A percentile compares a stretch with the other conserved stretches of the same genome.
Evolutionary conservation across 2,888 invertebrate genomes (phyloP).

Genomic region (Noctua comes): DNA sequence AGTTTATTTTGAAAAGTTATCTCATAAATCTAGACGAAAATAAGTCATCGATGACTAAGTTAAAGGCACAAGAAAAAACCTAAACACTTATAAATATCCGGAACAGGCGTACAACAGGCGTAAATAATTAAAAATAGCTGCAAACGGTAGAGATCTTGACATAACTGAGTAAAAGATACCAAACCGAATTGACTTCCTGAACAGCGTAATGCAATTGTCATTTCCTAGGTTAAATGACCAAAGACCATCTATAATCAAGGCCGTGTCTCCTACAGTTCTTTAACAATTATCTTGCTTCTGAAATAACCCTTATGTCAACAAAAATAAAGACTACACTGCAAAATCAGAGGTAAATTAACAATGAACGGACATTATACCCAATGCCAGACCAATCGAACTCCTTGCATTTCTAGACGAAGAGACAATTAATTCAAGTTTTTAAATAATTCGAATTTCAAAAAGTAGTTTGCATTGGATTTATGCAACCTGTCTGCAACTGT

Average conservation of each 20-base stretch:
- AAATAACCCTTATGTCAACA: background rate
- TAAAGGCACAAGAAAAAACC: background rate
- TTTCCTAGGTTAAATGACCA: conserved; percentile 68
- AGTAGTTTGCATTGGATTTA: conserved; percentile 69
- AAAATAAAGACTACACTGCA: background rate
- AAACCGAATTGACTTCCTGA: conserved; percentile 70
- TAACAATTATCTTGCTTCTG: background rate
- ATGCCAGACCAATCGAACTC: conserved; percentile 32
- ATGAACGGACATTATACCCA: background rate
- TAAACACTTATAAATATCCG: conserved; percentile 17
- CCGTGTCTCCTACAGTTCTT: conserved; percentile 15
- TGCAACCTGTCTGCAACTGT: conserved; percentile 58
- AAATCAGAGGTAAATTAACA: background rate
- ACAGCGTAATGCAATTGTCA: conserved; percentile 56
- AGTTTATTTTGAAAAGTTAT: background rate
- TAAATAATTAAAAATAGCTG: conserved; percentile 46
- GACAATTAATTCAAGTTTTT: conserved; percentile 55
- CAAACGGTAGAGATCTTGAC: conserved; percentile 46
- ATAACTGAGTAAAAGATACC: conserved; percentile 68
- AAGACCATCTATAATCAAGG: conserved; percentile 59
- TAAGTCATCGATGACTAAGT: conserved; percentile 7
- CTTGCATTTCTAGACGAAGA: conserved; percentile 66
- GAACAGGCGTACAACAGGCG: conserved; percentile 35
- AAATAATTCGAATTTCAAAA: conserved; percentile 64
- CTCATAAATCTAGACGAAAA: background rate